Conservation (phyloP, 2,113 vertebrate species). For the Bos indicus region DNA sequence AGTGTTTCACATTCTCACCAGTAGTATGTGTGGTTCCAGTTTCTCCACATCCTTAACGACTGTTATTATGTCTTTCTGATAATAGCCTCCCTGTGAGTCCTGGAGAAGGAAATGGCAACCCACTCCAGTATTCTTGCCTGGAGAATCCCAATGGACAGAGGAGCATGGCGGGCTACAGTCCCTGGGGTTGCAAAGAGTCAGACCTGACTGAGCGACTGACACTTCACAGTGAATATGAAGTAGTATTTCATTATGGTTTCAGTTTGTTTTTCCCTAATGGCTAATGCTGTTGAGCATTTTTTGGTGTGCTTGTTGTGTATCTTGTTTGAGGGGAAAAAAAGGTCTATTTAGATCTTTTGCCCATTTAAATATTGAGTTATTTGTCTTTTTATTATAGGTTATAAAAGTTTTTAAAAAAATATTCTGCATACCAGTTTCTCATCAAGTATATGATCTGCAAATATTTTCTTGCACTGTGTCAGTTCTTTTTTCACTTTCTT, state of each 20-base stretch:
- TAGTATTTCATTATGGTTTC: background rate
- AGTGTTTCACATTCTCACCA: background rate
- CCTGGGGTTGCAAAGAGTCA: background rate
- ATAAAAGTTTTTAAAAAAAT: background rate
- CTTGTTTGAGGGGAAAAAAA: background rate
- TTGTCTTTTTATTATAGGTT: background rate
- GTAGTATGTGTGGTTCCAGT: background rate
- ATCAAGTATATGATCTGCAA: background rate
- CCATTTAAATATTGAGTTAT: background rate
- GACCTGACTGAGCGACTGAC: background rate
- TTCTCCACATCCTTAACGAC: background rate
- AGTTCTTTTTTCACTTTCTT: background rate
- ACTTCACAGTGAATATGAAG: background rate
- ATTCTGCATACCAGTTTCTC: background rate
- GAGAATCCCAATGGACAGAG: background rate
- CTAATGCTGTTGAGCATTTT: background rate
- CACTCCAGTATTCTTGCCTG: background rate
- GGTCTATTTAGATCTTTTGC: background rate
- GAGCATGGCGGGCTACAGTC: accelerated
- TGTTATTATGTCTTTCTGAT: background rate
- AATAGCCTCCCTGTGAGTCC: background rate
- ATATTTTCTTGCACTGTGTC: background rate
- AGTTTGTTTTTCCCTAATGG: background rate
- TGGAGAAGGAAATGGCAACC: background rate
- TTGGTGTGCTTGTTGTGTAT: background rate